Evolutionary conservation across 2,888 invertebrate genomes (phyloP), one percentile per base, ranked within the genome.

Genomic region (Lydus trimaculatus): DNA sequence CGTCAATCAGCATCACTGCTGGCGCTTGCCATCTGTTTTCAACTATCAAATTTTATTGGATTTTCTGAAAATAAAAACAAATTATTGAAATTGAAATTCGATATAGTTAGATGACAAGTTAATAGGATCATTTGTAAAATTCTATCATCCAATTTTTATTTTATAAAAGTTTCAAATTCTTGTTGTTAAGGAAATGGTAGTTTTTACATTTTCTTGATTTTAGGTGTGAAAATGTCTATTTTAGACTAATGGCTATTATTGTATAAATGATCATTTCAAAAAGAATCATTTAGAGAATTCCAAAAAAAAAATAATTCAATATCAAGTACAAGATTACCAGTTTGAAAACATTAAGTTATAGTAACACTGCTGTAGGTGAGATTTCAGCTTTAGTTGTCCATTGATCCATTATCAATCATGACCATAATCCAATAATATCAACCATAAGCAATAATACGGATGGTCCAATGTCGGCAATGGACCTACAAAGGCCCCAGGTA

Each of bases 301-400:
- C 74, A 76, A 74, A 81, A 48, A 81, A 82, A 82, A 81, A 48
- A 81, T 81, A 82, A 80, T 80, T 79, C 76, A 80, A 78, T 81
- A 81, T 80, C 76, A 79, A 80, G 78, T 79, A 78, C 79, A 75
- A 81, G 81, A 82, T 82, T 82, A 82, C 69, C 80, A 80, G 81
- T 81, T 81, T 82, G 80, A 83, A 48, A 83, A 83, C 82, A 82
- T 83, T 82, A 83, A 82, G 80, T 83, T 79, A 76, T 76, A 80
- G 78, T 80, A 75, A 78, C 83, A 79, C 75, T 79, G 84, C 83
- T 83, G 84, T 84, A 84, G 84, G 84, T 84, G 84, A 83, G 79
- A 79, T 75, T 72, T 73, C 75, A 72, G 67, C 66, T 75, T 59
- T 69, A 78, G 76, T 72, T 52, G 76, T 9, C 78, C 82, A 61